Evolutionary conservation across 2,888 invertebrate genomes (phyloP).

Genomic region (Eupithecia insigniata): DNA sequence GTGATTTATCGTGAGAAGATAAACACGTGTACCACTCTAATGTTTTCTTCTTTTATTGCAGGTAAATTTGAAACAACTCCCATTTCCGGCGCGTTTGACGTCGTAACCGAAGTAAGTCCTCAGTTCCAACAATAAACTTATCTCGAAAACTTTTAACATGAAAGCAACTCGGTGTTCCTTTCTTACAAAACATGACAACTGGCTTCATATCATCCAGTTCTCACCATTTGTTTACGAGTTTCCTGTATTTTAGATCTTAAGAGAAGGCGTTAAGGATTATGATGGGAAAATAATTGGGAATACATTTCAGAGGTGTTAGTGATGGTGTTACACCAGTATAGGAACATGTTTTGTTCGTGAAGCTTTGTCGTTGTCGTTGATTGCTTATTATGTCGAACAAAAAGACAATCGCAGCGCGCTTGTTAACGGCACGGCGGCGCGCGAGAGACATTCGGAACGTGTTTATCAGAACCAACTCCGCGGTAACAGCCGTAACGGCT

Average conservation of each 20-base stretch:
- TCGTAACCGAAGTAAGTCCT: conserved; percentile 41
- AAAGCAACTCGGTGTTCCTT: conserved; percentile 38
- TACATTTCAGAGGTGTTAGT: conserved; percentile 40
- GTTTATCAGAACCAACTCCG: conserved; percentile 47
- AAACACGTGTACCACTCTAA: conserved; percentile 26
- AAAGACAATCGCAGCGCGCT: conserved; percentile 49
- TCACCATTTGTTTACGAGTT: neutral
- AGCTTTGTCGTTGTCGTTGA: conserved; percentile 51
- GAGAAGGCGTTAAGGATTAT: conserved; percentile 11
- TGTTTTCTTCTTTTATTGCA: conserved; percentile 53
- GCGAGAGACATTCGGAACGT: conserved; percentile 41
- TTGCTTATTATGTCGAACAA: conserved; percentile 54
- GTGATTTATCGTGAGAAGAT: conserved; percentile 5
- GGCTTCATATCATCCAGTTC: conserved; percentile 42
- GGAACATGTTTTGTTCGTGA: conserved; percentile 47
- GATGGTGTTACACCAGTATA: conserved; percentile 45
- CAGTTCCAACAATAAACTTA: conserved; percentile 42
- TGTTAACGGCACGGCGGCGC: conserved; percentile 47
- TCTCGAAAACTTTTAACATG: conserved; percentile 37
- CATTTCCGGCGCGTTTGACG: conserved; percentile 36
- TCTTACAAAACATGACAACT: conserved; percentile 46
- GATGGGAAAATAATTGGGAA: conserved; percentile 20
- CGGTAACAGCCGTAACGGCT: conserved; percentile 41
- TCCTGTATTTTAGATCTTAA: conserved; percentile 32
- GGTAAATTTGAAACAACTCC: conserved; percentile 52